Percentiles rank a stretch among this genome's conserved stretches.
Evolutionary conservation across 2,888 invertebrate genomes (phyloP).

Genomic region (Pyrochroa serraticornis): DNA sequence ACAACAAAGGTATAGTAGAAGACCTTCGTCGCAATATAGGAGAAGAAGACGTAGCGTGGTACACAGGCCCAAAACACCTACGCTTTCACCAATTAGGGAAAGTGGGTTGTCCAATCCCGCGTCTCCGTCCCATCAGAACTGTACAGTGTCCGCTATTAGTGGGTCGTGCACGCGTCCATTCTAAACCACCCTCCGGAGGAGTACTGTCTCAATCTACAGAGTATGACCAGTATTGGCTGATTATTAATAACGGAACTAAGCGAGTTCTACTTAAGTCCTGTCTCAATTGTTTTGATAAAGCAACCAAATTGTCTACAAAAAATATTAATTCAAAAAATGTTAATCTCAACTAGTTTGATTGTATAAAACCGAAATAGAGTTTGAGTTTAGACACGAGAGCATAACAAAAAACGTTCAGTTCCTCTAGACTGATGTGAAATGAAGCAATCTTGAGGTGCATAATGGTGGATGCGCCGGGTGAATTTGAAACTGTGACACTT

Average conservation of each 20-base stretch:
- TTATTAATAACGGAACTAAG: slow-evolving; percentile 14
- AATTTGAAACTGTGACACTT: no score
- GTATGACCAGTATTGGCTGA: background rate
- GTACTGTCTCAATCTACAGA: slow-evolving; percentile 2
- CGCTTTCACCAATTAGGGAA: slow-evolving; percentile 73
- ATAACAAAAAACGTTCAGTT: no score
- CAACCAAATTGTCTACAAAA: no score
- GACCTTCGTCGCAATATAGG: slow-evolving; percentile 36
- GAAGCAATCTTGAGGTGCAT: no score
- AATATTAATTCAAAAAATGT: no score
- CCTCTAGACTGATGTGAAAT: no score
- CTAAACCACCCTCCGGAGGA: slow-evolving; percentile 21
- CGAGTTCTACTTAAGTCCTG: background rate
- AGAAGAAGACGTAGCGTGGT: slow-evolving; percentile 50
- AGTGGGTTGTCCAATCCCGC: slow-evolving; percentile 74
- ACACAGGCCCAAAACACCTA: slow-evolving; percentile 59
- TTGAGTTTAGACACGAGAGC: no score
- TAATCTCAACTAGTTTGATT: no score
- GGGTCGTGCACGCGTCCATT: slow-evolving; percentile 49
- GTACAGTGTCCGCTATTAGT: slow-evolving; percentile 51
- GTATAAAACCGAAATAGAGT: no score
- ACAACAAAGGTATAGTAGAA: slow-evolving; percentile 36
- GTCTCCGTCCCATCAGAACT: slow-evolving; percentile 62
- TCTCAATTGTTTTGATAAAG: no score
- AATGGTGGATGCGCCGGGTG: no score